Evolutionary conservation across 2,113 vertebrate genomes (phyloP).

Genomic region (Cryptomyrus ogoouensis): DNA sequence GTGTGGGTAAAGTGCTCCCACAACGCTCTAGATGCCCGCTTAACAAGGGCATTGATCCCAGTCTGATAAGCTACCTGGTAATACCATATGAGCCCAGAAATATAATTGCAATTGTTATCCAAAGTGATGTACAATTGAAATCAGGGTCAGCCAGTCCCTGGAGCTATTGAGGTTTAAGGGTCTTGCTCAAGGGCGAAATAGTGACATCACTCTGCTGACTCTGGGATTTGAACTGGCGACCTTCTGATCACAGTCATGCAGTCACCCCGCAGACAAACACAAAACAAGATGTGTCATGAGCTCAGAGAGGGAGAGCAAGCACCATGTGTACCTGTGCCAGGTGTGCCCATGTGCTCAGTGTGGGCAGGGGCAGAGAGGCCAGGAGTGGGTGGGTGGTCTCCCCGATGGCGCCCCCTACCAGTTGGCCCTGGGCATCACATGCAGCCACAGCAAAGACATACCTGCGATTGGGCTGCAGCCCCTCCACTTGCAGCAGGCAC

Average conservation of each 20-base stretch:
- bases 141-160: not conserved
- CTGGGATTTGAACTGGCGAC: not conserved
- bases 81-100: not conserved
- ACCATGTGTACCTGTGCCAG: slow-evolving; percentile 72
- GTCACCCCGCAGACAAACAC: not conserved
- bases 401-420: slow-evolving; percentile 73
- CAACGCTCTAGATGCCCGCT: slow-evolving; percentile 69
- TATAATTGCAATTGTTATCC: not conserved
- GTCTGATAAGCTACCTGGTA: slow-evolving; percentile 77
- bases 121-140: not conserved
- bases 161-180: not conserved
- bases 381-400: slow-evolving; percentile 74
- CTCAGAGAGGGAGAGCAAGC: not conserved
- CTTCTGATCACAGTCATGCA: not conserved
- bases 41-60: slow-evolving; percentile 65
- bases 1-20: slow-evolving; percentile 77
- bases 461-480: slow-evolving; percentile 76
- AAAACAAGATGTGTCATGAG: not conserved
- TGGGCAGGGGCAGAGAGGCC: slow-evolving; percentile 70
- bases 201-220: not conserved
- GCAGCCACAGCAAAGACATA: slow-evolving; percentile 89
- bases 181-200: not conserved
- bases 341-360: slow-evolving; percentile 70
- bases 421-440: slow-evolving; percentile 69
- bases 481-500: slow-evolving; percentile 67